Evolutionary conservation across 2,888 invertebrate species (phyloP).

Genomic region (Drosophila atripex): DNA sequence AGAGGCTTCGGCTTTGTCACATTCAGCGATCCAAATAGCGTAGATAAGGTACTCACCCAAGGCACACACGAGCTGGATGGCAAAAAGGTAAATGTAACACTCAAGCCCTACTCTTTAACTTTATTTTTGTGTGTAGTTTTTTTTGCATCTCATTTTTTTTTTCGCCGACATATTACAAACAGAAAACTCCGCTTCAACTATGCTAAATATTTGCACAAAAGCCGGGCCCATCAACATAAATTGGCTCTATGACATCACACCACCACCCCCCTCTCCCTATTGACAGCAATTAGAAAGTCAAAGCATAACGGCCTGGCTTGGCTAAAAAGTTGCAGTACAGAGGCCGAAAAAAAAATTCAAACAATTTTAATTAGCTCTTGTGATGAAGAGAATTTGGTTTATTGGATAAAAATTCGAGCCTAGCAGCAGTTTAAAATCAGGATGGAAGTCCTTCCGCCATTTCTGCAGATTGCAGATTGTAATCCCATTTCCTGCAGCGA

Average conservation of each 20-base stretch:
- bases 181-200: conserved; percentile 73
- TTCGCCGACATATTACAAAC: conserved; percentile 41
- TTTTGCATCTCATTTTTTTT: conserved; percentile 9
- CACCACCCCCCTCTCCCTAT: conserved; percentile 42
- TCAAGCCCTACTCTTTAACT: conserved; percentile 11
- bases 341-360: conserved; percentile 56
- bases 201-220: conserved; percentile 76
- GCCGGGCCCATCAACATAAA: conserved; percentile 43
- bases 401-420: conserved; percentile 5
- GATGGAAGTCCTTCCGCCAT: neutral
- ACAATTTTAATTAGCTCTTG: conserved; percentile 73
- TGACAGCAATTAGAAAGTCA: conserved; percentile 80
- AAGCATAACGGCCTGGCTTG: conserved; percentile 55
- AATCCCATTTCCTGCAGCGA: conserved; percentile 35
- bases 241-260: conserved; percentile 46
- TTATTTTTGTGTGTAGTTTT: conserved; percentile 1
- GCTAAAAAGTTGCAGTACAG: conserved; percentile 15
- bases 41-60: conserved; percentile 99
- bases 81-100: conserved; percentile 93
- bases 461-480: conserved; percentile 2
- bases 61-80: conserved; percentile 99
- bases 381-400: conserved; percentile 39
- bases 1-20: conserved; percentile 99
- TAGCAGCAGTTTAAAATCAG: neutral
- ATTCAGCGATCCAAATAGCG: conserved; percentile 98